Evolutionary conservation across 2,797 vertebrate genomes (phyloP).

Genomic region (Ispidina picta): DNA sequence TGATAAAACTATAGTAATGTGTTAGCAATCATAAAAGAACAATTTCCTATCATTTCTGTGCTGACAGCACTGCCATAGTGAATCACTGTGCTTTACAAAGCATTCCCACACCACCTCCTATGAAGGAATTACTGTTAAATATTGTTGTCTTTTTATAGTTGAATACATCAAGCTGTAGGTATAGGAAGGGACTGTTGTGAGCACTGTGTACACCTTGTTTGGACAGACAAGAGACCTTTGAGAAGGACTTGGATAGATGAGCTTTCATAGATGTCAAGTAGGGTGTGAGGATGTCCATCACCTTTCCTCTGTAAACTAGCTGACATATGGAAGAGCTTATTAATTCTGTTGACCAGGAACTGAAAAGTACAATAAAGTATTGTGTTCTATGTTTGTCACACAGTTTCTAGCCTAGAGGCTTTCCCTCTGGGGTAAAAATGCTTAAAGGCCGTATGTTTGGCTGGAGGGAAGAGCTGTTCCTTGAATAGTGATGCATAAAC

Average conservation of each 20-base stretch:
- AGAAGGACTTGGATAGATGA: neutral
- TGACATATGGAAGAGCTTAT: neutral
- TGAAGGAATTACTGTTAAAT: neutral
- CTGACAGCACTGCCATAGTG: neutral
- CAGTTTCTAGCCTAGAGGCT: neutral
- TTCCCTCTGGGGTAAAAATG: neutral
- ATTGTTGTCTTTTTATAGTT: neutral
- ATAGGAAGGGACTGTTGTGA: neutral
- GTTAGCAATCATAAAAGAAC: neutral
- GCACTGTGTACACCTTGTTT: neutral
- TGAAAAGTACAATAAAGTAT: no score
- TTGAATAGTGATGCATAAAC: neutral
- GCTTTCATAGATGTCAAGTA: neutral
- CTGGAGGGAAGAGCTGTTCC: conserved; percentile 23
- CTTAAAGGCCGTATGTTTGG: neutral
- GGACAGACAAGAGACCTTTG: neutral
- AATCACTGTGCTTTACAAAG: neutral
- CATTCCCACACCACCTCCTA: neutral
- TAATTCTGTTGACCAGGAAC: neutral
- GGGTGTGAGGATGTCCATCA: neutral
- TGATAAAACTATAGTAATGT: neutral
- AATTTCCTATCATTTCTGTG: neutral
- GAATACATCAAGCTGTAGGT: neutral
- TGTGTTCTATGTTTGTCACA: neutral
- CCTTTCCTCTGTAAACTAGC: neutral